Percentiles rank a stretch among this genome's conserved stretches.
phyloP scores from a whole-genome alignment of 1,140 invertebrate genomes.

The Drosophila teissieri region DNA sequence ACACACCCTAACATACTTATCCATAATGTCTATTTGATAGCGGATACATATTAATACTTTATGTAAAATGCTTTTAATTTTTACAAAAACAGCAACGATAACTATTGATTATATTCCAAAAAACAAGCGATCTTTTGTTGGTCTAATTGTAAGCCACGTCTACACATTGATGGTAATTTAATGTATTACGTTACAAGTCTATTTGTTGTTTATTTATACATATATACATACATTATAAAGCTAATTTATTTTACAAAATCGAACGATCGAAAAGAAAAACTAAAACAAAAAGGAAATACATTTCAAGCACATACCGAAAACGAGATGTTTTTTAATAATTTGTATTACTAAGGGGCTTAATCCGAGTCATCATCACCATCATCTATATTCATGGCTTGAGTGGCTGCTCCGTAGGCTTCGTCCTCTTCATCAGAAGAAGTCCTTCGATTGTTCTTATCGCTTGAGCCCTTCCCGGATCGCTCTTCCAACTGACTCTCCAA shows the following conservation, averaged over 20 bases:
- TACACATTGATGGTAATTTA: slow-evolving; percentile 72
- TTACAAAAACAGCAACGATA: slow-evolving; percentile 60
- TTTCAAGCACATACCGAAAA: slow-evolving; percentile 46
- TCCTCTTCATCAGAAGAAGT: slow-evolving; percentile 17
- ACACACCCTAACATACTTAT: slow-evolving; percentile 70
- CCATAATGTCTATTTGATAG: slow-evolving; percentile 62
- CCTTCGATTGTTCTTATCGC: neutral
- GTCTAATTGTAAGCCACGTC: slow-evolving; percentile 68
- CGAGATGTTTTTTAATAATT: neutral
- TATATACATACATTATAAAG: slow-evolving; percentile 68
- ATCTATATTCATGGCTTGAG: slow-evolving; percentile 38
- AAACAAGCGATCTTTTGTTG: slow-evolving; percentile 63
- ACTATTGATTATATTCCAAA: slow-evolving; percentile 74
- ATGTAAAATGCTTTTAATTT: slow-evolving; percentile 65
- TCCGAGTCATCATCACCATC: slow-evolving; percentile 1
- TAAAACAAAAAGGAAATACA: slow-evolving; percentile 38
- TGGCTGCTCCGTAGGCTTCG: slow-evolving; percentile 32
- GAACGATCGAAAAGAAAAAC: slow-evolving; percentile 48
- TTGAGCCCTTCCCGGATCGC: neutral
- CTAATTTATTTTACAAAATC: slow-evolving; percentile 77
- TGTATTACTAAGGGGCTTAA: neutral
- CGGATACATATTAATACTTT: slow-evolving; percentile 62
- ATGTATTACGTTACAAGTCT: slow-evolving; percentile 77
- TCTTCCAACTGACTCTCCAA: slow-evolving; percentile 41
- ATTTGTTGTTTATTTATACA: slow-evolving; percentile 83